Evolutionary conservation across 2,888 invertebrate genomes (phyloP), one percentile per base, ranked within the genome.

Genomic region (Euphydryas editha): DNA sequence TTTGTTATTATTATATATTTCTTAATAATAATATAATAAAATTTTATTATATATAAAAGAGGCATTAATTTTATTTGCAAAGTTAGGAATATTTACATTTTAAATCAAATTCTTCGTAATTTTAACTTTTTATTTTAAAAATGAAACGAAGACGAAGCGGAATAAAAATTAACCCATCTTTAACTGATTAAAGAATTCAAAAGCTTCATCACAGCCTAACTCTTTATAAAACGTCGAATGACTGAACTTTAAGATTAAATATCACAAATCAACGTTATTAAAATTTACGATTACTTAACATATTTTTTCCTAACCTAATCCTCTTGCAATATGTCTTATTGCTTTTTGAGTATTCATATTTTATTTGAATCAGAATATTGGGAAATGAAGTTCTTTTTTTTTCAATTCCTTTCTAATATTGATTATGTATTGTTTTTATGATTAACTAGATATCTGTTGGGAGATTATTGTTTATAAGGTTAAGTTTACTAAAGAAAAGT

Each of bases 301-400:
- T 73, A 76, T 80, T 78, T 78, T 73, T 78, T 72, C 67, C 70
- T 77, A 77, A 78, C 73, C 74, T 75, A 59, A 42, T 44, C 20
- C 61, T 67, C 69, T 61, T 49, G 62, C 64, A 70, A 64, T 65
- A 64, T 65, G 58, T 62, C 56, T 59, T 64, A 62, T 59, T 49
- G 55, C 54, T 67, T 59, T 71, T 65, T 71, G 63, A 68, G 57
- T 62, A 68, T 57, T 62, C 63, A 62, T 69, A 69, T 67, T 70
- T 67, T 62, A 62, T 68, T 81, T 78, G 78, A 81, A 84, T 82
- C 76, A 81, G 80, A 78, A 80, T 81, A 69, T 47, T 67, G 62
- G 58, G 74, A 68, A 73, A 72, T 79, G 70, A 75, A 74, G 73
- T 58, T 61, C 39, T 51, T 63, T 54, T 65, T 59, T 51, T 59